phyloP scores from a whole-genome alignment of 2,797 vertebrate species.

The Notamacropus eugenii region DNA sequence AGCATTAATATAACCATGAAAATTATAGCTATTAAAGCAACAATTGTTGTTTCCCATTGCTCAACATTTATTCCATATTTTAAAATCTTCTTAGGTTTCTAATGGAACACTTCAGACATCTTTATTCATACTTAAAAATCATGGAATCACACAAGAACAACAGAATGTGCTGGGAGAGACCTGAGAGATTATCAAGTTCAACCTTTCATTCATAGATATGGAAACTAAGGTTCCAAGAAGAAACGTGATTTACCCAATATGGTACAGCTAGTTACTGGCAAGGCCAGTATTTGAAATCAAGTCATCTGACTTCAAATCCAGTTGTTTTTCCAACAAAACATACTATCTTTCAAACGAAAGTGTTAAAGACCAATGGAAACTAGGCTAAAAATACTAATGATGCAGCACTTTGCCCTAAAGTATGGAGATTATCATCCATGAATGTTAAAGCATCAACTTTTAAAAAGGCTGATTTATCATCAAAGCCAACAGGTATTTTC shows the following conservation, averaged over 20 bases:
- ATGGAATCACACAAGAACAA: background rate
- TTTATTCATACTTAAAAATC: background rate
- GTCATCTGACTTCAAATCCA: background rate
- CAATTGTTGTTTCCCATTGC: background rate
- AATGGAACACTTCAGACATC: background rate
- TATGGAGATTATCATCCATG: background rate
- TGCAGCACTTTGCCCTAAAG: background rate
- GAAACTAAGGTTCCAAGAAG: background rate
- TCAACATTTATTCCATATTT: background rate
- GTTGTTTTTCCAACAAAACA: background rate
- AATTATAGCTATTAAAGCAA: background rate
- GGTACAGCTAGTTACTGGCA: background rate
- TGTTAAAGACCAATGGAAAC: background rate
- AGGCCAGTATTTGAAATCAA: background rate
- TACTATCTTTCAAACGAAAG: background rate
- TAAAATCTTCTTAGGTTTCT: background rate
- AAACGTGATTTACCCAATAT: background rate
- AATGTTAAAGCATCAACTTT: constrained; percentile 18
- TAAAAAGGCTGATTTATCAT: background rate
- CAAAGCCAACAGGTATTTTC: constrained; percentile 19
- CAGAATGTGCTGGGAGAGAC: background rate
- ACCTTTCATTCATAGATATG: background rate
- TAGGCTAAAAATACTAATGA: background rate
- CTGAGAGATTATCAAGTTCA: background rate
- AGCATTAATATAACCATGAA: too few species aligned